Evolutionary conservation across 2,797 vertebrate genomes (phyloP), one percentile per base, ranked within the genome.

Genomic region (Benthosema pterotum): DNA sequence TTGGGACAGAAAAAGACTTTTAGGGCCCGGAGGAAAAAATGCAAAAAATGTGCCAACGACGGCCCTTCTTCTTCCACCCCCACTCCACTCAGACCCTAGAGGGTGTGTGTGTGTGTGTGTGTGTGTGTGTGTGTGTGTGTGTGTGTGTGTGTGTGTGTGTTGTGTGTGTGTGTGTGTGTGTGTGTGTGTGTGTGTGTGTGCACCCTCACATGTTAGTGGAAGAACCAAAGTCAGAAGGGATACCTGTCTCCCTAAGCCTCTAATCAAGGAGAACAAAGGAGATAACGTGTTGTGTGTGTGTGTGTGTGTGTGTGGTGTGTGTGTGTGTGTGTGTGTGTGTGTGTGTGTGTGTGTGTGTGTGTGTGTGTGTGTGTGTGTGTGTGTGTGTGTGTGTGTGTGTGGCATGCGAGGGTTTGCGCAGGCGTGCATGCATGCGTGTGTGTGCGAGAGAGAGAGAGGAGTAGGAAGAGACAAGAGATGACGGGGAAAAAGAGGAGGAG

Each of bases 1-100:
- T 67, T 28, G 49, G 74, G 79, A 85, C 76, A 84, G 65, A 80
- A 86, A 88, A 82, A 84, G 74, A 87, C 77, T 77, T 87, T 88
- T 82, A 85, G 80, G 75, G 73, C 79, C 66, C 38, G 57, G 43
- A 75, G 68, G 42, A 63, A 64, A 83, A 88, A 78, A 88, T 86
- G 2, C 57, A 22, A 88, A 88, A 84, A 87, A 89, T 89, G 83
- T 81, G 80, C 77, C 71, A 67, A 73, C 54, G 52, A 65, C 57
- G 42, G 17, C 61, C 79, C 71, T 62, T 67, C 80, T 60, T 78
- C 71, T 62, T 67, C 80, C 75, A 77, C 75, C 79, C 80, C 78
- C 80, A 57, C 65, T 63, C 52, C 51, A 61, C 69, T 59, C 69
- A 60, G 54, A 53, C 16, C 71, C 51, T 28, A 38, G 3, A 28